Evolutionary conservation across 2,797 vertebrate species (phyloP), one percentile per base, ranked within the genome.

Genomic region (Gephyroberyx darwinii): DNA sequence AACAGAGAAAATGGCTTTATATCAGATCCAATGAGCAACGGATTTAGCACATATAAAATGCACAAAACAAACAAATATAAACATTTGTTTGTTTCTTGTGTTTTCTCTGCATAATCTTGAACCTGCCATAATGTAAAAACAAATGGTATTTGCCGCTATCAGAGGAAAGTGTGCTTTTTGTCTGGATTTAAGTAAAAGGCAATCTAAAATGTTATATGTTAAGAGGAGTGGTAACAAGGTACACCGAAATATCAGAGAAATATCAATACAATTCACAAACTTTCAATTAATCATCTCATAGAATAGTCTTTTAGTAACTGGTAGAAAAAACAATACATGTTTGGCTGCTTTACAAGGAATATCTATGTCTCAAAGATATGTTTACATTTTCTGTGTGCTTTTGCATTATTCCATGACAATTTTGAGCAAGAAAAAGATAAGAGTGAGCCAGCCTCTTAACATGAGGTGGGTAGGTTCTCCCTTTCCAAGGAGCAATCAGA

Each of bases 231-330:
- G 86, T 88, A 90, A 93, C 93, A 93, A 92, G 90, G 91, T 93
- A 93, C 92, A 94, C 88, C 84, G 87, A 92, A 93, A 92, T 92
- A 91, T 92, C 88, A 91, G 93, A 93, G 91, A 92, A 94, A 94
- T 94, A 95, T 92, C 93, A 93, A 94, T 93, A 95, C 93, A 92
- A 86, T 92, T 93, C 93, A 94, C 93, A 94, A 92, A 93, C 89
- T 88, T 90, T 91, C 84, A 90, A 90, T 92, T 91, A 90, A 86
- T 93, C 83, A 90, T 92, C 84, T 92, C 83, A 89, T 88, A 91
- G 90, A 93, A 90, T 88, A 91, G 86, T 93, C 89, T 92, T 91
- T 91, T 90, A 88, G 88, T 91, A 88, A 92, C 89, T 87, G 80
- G 92, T 93, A 93, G 84, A 92, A 92, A 79, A 90, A 85, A 82